Evolutionary conservation across 2,888 invertebrate species (phyloP).

Genomic region (Cerastoderma edule): DNA sequence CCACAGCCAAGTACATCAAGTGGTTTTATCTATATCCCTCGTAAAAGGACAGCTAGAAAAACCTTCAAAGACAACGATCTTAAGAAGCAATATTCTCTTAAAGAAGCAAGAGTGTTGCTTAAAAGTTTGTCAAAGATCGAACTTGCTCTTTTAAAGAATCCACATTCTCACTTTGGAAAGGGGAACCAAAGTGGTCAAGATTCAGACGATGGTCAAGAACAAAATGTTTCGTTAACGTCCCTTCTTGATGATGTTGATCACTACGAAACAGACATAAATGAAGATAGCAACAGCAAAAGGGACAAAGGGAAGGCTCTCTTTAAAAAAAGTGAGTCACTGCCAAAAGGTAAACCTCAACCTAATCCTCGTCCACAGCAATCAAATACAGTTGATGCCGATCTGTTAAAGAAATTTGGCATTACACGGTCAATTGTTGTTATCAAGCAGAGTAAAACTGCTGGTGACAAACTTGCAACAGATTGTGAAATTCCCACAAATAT

Average conservation of each 20-base stretch:
- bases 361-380: neutral
- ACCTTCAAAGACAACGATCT: neutral
- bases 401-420: slow-evolving; percentile 10
- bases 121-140: slow-evolving; percentile 3
- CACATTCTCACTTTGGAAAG: slow-evolving; percentile 6
- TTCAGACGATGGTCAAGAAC: slow-evolving; percentile 4
- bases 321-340: neutral
- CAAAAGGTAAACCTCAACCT: neutral
- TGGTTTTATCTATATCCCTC: neutral
- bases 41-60: slow-evolving; percentile 17
- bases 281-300: neutral
- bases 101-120: slow-evolving; percentile 8
- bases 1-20: slow-evolving; percentile 22
- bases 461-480: no score
- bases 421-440: slow-evolving; percentile 15
- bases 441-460: neutral
- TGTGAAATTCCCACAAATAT: no score
- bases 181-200: neutral
- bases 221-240: neutral
- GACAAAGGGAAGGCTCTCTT: slow-evolving; percentile 8
- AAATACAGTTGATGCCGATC: neutral
- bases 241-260: slow-evolving; percentile 14
- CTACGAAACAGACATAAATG: neutral
- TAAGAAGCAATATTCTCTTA: neutral
- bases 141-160: slow-evolving; percentile 8